Percentiles rank a stretch among this genome's conserved stretches.
phyloP scores from a whole-genome alignment of 2,113 vertebrate species.

The Poeciliopsis retropinna region DNA sequence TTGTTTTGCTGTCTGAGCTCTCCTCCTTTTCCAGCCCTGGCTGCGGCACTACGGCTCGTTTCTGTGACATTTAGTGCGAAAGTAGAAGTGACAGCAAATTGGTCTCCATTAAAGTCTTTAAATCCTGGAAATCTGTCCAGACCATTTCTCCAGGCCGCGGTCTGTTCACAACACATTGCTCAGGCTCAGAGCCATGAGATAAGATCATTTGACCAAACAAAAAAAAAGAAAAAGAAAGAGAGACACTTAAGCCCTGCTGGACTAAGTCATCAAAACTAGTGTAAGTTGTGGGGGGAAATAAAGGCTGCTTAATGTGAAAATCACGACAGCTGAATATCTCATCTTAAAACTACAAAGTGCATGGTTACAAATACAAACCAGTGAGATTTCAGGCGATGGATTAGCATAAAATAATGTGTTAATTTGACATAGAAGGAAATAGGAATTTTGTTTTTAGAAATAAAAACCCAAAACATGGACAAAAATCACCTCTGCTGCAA shows the following conservation, averaged over 20 bases:
- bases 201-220: neutral
- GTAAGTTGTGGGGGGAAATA: neutral
- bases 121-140: conserved; percentile 1
- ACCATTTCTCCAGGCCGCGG: conserved; percentile 14
- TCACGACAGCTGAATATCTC: neutral
- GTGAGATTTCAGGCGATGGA: too few relatives aligned
- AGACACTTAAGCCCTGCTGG: neutral
- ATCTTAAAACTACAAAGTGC: too few relatives aligned
- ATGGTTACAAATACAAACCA: too few relatives aligned
- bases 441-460: too few relatives aligned
- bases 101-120: conserved; percentile 19
- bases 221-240: neutral
- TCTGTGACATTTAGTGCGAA: neutral
- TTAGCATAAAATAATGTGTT: too few relatives aligned
- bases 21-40: conserved; percentile 2
- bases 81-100: conserved; percentile 14
- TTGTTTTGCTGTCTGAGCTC: conserved; percentile 2
- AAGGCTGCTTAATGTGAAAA: neutral
- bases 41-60: conserved; percentile 16
- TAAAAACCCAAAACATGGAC: too few relatives aligned
- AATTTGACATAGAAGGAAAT: too few relatives aligned
- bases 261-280: neutral
- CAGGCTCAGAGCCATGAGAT: neutral
- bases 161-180: conserved; percentile 7
- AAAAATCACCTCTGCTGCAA: too few relatives aligned